Conservation (phyloP, 2,797 vertebrate species). For the Alca torda region DNA sequence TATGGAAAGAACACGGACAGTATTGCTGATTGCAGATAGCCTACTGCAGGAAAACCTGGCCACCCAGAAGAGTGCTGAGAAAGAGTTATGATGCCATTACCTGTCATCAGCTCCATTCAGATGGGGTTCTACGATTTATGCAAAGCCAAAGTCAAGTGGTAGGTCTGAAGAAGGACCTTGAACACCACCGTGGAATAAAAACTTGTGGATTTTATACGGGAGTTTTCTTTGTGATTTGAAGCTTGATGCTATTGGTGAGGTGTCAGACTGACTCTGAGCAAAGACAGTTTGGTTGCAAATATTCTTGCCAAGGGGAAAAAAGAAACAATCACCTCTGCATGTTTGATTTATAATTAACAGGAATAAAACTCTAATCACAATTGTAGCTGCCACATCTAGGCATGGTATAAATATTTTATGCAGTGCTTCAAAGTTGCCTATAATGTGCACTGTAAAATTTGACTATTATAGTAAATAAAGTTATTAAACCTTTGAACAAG, state of each 20-base stretch:
- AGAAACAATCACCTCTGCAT: not conserved
- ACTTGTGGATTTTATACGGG: not conserved
- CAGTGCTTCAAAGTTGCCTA: not conserved
- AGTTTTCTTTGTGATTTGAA: not conserved
- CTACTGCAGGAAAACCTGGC: not conserved
- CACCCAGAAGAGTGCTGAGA: not conserved
- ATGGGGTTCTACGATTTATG: not conserved
- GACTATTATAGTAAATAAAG: not conserved
- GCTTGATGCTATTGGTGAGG: not conserved
- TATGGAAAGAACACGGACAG: not conserved
- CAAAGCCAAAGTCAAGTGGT: not conserved
- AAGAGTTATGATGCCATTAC: not conserved
- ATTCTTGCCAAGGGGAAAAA: not conserved
- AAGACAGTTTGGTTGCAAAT: not conserved
- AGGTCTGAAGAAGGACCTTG: not conserved
- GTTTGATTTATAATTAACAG: constrained; percentile 48
- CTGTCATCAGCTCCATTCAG: not conserved
- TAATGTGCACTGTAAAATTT: constrained; percentile 20
- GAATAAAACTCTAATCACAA: constrained; percentile 38
- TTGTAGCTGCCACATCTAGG: not conserved
- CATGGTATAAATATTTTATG: constrained; percentile 28
- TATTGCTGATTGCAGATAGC: not conserved
- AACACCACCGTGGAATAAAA: not conserved
- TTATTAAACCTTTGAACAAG: constrained; percentile 41
- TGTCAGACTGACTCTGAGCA: not conserved